phyloP scores from a whole-genome alignment of 2,113 vertebrate genomes.

The Willisornis vidua region DNA sequence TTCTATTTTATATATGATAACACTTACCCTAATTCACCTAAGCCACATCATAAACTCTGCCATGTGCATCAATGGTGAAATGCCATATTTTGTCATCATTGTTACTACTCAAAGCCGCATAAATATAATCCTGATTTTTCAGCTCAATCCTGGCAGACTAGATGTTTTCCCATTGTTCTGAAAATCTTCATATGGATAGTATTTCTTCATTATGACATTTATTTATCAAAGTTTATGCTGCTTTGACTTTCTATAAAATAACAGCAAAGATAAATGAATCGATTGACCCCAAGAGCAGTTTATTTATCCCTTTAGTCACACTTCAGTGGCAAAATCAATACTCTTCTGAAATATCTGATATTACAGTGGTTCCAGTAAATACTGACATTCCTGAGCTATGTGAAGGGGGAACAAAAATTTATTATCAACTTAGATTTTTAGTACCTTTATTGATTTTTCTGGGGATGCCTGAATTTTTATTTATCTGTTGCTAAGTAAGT shows the following conservation, averaged over 20 bases:
- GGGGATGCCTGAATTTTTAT: slow-evolving; percentile 81
- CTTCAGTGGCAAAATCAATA: slow-evolving; percentile 86
- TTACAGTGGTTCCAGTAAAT: slow-evolving; percentile 80
- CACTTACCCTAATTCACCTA: not conserved
- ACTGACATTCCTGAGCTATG: slow-evolving; percentile 80
- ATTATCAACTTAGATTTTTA: slow-evolving; percentile 83
- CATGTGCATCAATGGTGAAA: not conserved
- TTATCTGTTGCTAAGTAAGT: slow-evolving; percentile 77
- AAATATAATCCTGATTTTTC: slow-evolving; percentile 40
- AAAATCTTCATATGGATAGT: slow-evolving; percentile 57
- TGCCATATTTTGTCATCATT: not conserved
- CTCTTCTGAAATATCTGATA: slow-evolving; percentile 81
- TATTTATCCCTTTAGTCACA: slow-evolving; percentile 88
- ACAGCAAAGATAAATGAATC: slow-evolving; percentile 83
- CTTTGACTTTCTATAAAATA: slow-evolving; percentile 83
- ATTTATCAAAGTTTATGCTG: slow-evolving; percentile 81
- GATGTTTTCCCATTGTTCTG: slow-evolving; percentile 24
- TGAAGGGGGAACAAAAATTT: slow-evolving; percentile 80
- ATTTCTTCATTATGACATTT: slow-evolving; percentile 78
- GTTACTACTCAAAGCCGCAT: slow-evolving; percentile 11
- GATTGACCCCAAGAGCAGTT: slow-evolving; percentile 82
- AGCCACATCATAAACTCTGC: not conserved
- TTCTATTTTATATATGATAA: not conserved
- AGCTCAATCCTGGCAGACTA: not conserved
- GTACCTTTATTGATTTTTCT: slow-evolving; percentile 80